These are phyloP conservation scores for Oopsacas minuta DNA, from an alignment of 37 sponge, comb jelly and placozoan species.

Conservation along the genomic window DNA sequence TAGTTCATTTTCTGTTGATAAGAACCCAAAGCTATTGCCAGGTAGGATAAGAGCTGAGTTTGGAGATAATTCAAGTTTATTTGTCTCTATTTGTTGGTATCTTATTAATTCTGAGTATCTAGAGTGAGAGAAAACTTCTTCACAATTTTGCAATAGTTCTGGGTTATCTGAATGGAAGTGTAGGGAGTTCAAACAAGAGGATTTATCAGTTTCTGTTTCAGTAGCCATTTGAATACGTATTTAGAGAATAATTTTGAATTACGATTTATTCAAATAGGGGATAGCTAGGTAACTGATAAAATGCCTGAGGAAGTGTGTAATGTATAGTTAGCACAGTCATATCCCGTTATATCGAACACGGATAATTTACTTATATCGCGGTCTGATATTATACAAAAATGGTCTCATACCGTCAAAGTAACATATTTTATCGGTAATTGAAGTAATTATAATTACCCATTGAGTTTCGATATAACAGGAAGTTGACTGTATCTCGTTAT, in stretches of 20 bases:
- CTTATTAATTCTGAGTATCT: neutral
- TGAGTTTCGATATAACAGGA: no score
- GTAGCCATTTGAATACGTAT: neutral
- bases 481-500: no score
- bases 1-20: neutral
- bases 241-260: neutral
- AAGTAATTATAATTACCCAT: no score
- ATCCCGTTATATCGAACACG: no score
- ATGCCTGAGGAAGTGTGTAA: no score
- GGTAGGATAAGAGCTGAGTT: neutral
- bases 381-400: no score
- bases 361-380: no score
- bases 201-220: neutral
- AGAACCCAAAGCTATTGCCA: slow-evolving; percentile 6
- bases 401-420: no score
- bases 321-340: no score
- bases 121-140: neutral
- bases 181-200: neutral
- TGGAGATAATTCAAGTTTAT: neutral
- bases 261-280: neutral
- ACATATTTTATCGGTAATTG: no score
- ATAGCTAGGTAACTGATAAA: neutral
- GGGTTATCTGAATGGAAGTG: neutral
- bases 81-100: neutral
- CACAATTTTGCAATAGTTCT: neutral